Evolutionary conservation across 2,113 vertebrate genomes (phyloP).

Genomic region (Hemicordylus capensis): DNA sequence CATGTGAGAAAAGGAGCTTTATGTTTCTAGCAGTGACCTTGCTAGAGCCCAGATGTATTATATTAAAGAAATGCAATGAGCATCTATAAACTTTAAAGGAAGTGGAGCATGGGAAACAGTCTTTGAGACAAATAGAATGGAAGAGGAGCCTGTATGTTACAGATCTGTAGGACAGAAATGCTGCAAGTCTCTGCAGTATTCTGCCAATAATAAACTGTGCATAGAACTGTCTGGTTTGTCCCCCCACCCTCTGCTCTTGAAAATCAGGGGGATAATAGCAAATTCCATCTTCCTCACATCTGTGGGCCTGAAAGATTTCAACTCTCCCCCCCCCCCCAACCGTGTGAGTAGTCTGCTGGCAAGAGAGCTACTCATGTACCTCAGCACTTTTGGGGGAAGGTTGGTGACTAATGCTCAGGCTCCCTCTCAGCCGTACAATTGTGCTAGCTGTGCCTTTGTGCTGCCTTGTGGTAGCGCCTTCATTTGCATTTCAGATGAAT

Average conservation of each 20-base stretch:
- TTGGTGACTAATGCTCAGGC: slow-evolving; percentile 9
- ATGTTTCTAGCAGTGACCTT: slow-evolving; percentile 19
- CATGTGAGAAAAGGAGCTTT: not conserved
- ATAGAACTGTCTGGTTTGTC: slow-evolving; percentile 28
- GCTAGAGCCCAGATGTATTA: slow-evolving; percentile 17
- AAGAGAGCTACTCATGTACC: accelerated
- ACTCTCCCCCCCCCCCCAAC: not conserved
- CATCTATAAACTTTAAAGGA: slow-evolving; percentile 33
- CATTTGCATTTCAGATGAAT: slow-evolving; percentile 44
- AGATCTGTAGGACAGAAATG: not conserved
- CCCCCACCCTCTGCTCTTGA: slow-evolving; percentile 29
- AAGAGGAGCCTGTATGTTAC: not conserved
- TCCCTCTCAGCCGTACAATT: slow-evolving; percentile 47
- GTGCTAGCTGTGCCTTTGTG: slow-evolving; percentile 51
- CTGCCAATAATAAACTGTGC: slow-evolving; percentile 46
- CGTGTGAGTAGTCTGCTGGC: accelerated
- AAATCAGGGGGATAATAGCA: slow-evolving; percentile 25
- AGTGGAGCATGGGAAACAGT: slow-evolving; percentile 17
- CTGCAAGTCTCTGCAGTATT: slow-evolving; percentile 11
- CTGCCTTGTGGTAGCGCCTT: slow-evolving; percentile 31
- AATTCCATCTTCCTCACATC: slow-evolving; percentile 13
- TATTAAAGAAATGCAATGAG: slow-evolving; percentile 6
- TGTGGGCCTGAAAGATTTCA: not conserved
- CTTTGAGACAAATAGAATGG: slow-evolving; percentile 17
- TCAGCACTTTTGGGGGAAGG: not conserved